Base-by-base conservation (phyloP, 2,888 invertebrate genomes). In the Tachina grossa region DNA sequence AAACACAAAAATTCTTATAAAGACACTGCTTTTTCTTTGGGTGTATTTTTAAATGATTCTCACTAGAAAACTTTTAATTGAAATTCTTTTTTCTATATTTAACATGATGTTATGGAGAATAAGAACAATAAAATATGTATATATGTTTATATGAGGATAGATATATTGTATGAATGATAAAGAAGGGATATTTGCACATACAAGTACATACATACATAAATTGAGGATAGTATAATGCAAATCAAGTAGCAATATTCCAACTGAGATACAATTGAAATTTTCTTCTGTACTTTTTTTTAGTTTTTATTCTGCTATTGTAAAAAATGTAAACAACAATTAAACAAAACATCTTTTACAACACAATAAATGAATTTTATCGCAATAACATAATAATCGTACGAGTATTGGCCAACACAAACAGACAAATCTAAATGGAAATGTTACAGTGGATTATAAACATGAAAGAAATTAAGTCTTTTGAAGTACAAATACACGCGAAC, bases 271-370 rank as follows among this genome's bases (percentile, higher is more conserved):
- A 81, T 61, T 43, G 49, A n/a, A 57, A 66, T 65, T 66, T 14
- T 49, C 31, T 31, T n/a, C n/a, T 9, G 9, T 31, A 49, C 3
- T 19, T 16, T 11, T 72, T 57, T 31, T 55, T 51, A 2, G 53
- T 51, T 41, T 41, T 63, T 13, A 11, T 49, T 13, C 59, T 66
- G 11, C 47, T 74, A 53, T 66, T 77, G 11, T 68, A 66, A 31
- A 31, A 31, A 31, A 55, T 79, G 66, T 83, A 82, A 78, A 85
- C 78, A 85, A 75, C 82, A 63, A 78, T 85, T 78, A 74, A 81
- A 65, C 63, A 47, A 82, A 65, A 43, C n/a, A 61, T 9, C 76
- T 68, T n/a, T 16, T 59, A 22, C 39, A 69, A 55, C 57, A 63
- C 65, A 81, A 78, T 45, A 79, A 76, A 78, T 78, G 51, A 65